Evolutionary conservation across 2,888 invertebrate species (phyloP).

Genomic region (Xestia ashworthii): DNA sequence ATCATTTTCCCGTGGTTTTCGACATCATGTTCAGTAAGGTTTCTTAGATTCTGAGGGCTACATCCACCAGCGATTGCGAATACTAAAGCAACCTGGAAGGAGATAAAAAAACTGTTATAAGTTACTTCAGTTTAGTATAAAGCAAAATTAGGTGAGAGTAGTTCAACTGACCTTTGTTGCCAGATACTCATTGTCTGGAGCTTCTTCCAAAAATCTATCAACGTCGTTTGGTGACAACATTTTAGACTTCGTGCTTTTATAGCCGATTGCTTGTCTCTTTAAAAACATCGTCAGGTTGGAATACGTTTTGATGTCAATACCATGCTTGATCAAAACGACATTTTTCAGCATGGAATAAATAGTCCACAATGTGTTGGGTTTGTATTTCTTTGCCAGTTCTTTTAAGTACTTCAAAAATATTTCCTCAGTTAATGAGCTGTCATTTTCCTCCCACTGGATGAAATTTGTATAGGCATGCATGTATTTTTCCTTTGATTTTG

Average conservation of each 20-base stretch:
- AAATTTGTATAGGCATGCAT: slow-evolving; percentile 17
- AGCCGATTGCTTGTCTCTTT: background rate
- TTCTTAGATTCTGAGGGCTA: slow-evolving; percentile 10
- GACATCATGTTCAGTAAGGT: slow-evolving; percentile 10
- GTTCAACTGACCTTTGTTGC: slow-evolving; percentile 32
- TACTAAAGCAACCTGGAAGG: slow-evolving; percentile 36
- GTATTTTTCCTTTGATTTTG: slow-evolving; percentile 14
- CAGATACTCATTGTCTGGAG: slow-evolving; percentile 24
- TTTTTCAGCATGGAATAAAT: slow-evolving; percentile 12
- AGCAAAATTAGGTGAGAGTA: background rate
- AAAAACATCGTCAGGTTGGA: slow-evolving; percentile 5
- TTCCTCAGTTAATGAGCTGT: slow-evolving; percentile 19
- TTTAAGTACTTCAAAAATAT: slow-evolving; percentile 28
- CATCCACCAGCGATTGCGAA: slow-evolving; percentile 29
- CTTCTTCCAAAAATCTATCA: slow-evolving; percentile 28
- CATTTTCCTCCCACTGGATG: slow-evolving; percentile 10
- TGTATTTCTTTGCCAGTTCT: slow-evolving; percentile 23
- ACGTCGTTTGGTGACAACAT: slow-evolving; percentile 23
- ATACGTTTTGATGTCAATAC: slow-evolving; percentile 29
- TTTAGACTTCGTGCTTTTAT: background rate
- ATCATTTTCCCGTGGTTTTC: slow-evolving; percentile 20
- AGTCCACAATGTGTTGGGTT: slow-evolving; percentile 22
- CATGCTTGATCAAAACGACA: slow-evolving; percentile 13
- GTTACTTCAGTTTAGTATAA: background rate
- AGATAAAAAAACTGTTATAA: background rate